A percentile compares a stretch with the other conserved stretches of the same genome.
Conservation (phyloP, 2,888 invertebrate species). For the Apotomis capreana region DNA sequence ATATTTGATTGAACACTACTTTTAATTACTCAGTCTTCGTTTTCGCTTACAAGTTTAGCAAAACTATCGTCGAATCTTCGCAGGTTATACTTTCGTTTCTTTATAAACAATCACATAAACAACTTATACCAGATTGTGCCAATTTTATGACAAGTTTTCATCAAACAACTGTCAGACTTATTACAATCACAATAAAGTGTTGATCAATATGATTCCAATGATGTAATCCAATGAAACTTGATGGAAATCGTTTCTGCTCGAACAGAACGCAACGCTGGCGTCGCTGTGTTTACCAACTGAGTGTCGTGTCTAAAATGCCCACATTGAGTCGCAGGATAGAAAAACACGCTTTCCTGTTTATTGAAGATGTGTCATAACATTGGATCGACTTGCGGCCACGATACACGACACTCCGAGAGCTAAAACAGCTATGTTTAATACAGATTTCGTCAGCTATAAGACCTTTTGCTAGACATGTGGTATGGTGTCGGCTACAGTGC, state of each 20-base stretch:
- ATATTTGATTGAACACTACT: neutral
- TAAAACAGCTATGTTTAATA: neutral
- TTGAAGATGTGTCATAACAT: conserved; percentile 20
- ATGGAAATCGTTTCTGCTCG: neutral
- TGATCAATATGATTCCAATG: neutral
- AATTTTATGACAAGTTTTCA: neutral
- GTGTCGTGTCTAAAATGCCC: neutral
- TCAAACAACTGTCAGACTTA: conserved; percentile 1
- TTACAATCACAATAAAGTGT: neutral
- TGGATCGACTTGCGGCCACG: conserved; percentile 12
- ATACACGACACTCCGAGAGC: neutral
- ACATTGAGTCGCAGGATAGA: neutral
- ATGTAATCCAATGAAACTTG: neutral
- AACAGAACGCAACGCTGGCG: neutral
- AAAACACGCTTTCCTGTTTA: neutral
- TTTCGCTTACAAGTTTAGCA: neutral
- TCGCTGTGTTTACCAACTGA: conserved; percentile 1
- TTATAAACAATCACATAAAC: conserved; percentile 4
- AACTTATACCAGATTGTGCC: neutral
- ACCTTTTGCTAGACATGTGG: neutral
- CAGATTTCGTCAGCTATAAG: neutral
- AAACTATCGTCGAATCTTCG: neutral
- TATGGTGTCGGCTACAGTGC: neutral
- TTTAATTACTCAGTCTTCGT: neutral
- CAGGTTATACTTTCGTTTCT: conserved; percentile 9